Evolutionary conservation across 1,140 invertebrate species (phyloP).

Genomic region (Scaptodrosophila lebanonensis): DNA sequence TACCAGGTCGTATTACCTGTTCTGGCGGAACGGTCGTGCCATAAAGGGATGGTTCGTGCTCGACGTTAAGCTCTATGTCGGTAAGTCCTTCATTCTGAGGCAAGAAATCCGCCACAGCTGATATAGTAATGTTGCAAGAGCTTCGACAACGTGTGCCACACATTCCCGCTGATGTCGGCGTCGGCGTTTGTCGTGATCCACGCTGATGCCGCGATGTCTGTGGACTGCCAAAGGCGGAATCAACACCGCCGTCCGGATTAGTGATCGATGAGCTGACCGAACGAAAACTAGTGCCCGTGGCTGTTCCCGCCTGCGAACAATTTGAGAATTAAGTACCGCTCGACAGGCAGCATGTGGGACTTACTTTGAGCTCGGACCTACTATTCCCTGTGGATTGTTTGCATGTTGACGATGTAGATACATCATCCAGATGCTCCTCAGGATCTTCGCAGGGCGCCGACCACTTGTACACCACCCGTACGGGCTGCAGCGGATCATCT

Average conservation of each 20-base stretch:
- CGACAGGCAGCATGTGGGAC: neutral
- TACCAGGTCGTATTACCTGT: constrained; percentile 28
- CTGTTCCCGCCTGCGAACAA: constrained; percentile 7
- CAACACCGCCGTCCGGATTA: constrained; percentile 47
- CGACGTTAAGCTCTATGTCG: constrained; percentile 1
- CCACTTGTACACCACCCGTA: constrained; percentile 66
- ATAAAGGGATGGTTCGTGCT: constrained; percentile 59
- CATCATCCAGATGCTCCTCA: constrained; percentile 45
- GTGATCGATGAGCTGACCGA: constrained; percentile 68
- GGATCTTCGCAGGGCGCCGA: constrained; percentile 38
- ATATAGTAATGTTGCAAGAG: constrained; percentile 84
- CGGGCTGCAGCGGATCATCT: constrained; percentile 60
- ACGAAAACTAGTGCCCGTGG: constrained; percentile 59
- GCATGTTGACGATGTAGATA: constrained; percentile 5
- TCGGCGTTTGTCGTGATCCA: constrained; percentile 2
- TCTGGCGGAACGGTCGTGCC: constrained; percentile 65
- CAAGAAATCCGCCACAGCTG: constrained; percentile 76
- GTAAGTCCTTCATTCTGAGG: constrained; percentile 26
- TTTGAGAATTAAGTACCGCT: neutral
- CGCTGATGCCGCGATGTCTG: constrained; percentile 44
- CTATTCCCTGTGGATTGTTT: neutral
- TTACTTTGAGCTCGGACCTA: constrained; percentile 18
- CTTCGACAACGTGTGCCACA: constrained; percentile 80
- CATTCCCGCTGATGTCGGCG: constrained; percentile 41
- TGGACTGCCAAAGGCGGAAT: constrained; percentile 71